Base-by-base conservation (phyloP, 2,113 vertebrate genomes). In the Gymnogyps californianus region DNA sequence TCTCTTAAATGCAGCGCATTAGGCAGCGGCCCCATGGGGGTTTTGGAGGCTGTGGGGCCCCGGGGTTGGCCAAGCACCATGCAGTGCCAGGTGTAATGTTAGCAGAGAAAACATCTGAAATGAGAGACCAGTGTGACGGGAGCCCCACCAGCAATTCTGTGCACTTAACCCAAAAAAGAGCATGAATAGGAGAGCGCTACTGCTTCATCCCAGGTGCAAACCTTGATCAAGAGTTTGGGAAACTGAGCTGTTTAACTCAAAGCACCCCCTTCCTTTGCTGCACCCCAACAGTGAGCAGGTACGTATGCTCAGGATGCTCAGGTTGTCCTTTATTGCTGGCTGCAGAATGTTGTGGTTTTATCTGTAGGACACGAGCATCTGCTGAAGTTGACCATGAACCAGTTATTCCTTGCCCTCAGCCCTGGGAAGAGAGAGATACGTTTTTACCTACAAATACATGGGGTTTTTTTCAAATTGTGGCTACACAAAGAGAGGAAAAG, bases 1-100 rank as follows among this genome's bases (percentile, higher is more conserved):
- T 46, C 34, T 71, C 79, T 36, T 31, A 65, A 85, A 79, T 25
- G 70, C 57, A 47, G 15, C 3, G 3, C 42, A 32, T 94, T 85
- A 69, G 36, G 66, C 74, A 88, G 52, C 7, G 16, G 49, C 21
- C 71, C 36, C 36, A 6, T 2, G 31, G n/a, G 62, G 21, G 6
- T 31, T 52, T 65, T 49, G 31, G 59, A 54, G 42, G 21, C 16
- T 64, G 16, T 2, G 11, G 52, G 24, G 21, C n/a, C 38, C 21
- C 1, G 1, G 64, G 6, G 20, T 9, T 47, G 22, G 57, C 44
- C 0, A 0, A 77, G 28, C 20, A 58, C 16, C 0, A 0, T 31
- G 47, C 47, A 40, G 13, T 21, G 51, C 24, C 69, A 66, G 65
- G 11, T 2, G 7, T 62, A 71, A 75, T 8, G 29, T 62, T 42